Evolutionary conservation across 2,888 invertebrate genomes (phyloP).

Genomic region (Rotaria sp.): DNA sequence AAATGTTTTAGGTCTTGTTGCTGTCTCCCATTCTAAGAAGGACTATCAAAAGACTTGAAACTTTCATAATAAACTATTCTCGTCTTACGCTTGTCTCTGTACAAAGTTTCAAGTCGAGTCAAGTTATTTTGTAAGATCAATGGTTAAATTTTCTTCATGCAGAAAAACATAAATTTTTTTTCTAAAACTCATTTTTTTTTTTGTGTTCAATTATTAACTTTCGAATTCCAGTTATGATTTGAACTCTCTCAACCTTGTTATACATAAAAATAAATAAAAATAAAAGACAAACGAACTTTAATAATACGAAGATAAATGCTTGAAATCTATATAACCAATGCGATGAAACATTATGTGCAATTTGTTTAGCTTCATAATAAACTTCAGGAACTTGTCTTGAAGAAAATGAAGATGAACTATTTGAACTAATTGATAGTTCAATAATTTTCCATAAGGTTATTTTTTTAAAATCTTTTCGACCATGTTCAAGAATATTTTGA

Average conservation of each 20-base stretch:
- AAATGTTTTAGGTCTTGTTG: no score
- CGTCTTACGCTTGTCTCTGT: no score
- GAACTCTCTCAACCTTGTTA: no score
- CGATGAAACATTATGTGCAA: background rate
- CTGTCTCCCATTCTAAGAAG: no score
- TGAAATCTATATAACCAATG: conserved; percentile 20
- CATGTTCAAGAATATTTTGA: background rate
- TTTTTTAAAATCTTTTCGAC: background rate
- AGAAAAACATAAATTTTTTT: background rate
- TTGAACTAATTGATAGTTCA: background rate
- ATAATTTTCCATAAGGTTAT: conserved; percentile 16
- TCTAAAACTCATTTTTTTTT: no score
- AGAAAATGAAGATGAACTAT: background rate
- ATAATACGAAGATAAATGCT: background rate
- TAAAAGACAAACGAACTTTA: background rate
- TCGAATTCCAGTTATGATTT: no score
- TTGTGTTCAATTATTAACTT: no score
- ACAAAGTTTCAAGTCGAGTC: no score
- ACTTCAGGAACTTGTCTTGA: background rate
- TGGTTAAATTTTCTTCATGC: no score
- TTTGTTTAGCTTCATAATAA: background rate
- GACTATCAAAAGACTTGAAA: no score
- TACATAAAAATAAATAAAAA: background rate
- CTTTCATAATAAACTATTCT: no score
- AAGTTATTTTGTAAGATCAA: no score